Evolutionary conservation across 1,140 invertebrate genomes (phyloP), one percentile per base, ranked within the genome.

Genomic region (Cheumatopsyche charites): DNA sequence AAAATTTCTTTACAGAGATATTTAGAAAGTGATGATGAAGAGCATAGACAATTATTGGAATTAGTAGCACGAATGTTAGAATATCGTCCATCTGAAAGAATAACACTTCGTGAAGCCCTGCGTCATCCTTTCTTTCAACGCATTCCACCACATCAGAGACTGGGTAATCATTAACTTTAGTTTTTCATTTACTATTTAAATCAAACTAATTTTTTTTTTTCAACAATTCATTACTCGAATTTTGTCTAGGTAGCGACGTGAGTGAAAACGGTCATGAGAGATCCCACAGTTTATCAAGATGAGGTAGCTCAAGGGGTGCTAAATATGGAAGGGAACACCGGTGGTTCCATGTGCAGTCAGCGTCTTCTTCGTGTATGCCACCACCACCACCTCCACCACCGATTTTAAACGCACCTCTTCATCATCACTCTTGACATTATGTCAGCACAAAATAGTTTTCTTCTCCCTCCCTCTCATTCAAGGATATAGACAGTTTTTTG

Each of bases 41-140:
- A 99, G 76, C 94, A 98, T 81, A 88, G 90, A 70, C 90, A 96
- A 78, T 83, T 99, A 74, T 98, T 99, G 83, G 95, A 99, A 79
- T 85, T 99, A 73, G 93, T 99, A 74, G 88, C 91, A 75, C 90
- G 90, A 82, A 99, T 99, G 97, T 84, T 99, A 78, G 95, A 98
- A 72, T 99, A 98, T 83, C 96, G 99, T 78, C 97, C 97, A 21
- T 87, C 88, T 12, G 90, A 94, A 78, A 88, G 98, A 52, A 94
- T 99, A 75, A 92, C 92, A 63, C 84, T 99, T 71, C 88, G 89
- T 41, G 96, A 99, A 75, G 94, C 96, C 5, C 82, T 99, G 72
- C 84, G 88, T 26, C 97, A 99, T 86, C 91, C 94, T 19, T 99
- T 98, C 86, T 99, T 99, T 82, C 90, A 90, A 74, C 91, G 93